Conservation (phyloP, 2,888 invertebrate genomes). For the Steinernema scapterisci region DNA sequence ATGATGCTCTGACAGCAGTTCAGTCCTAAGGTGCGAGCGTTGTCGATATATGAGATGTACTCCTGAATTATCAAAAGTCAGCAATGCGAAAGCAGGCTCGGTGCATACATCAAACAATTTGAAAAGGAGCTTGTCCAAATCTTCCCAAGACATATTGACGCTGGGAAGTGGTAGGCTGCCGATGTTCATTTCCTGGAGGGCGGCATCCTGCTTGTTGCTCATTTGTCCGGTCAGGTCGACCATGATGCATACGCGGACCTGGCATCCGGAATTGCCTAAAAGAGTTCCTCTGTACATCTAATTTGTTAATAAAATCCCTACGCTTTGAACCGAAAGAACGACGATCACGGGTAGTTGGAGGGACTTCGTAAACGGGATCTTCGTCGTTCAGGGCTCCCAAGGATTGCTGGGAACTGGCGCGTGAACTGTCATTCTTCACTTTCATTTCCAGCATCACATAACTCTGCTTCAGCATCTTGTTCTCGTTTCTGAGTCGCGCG, state of each 20-base stretch:
- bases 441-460: slow-evolving; percentile 89
- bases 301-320: neutral
- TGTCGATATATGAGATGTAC: slow-evolving; percentile 88
- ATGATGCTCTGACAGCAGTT: slow-evolving; percentile 82
- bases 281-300: neutral
- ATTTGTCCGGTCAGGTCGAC: slow-evolving; percentile 53
- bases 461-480: slow-evolving; percentile 93
- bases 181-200: slow-evolving; percentile 54
- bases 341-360: slow-evolving; percentile 42
- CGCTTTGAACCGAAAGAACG: slow-evolving; percentile 18
- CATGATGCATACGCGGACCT: slow-evolving; percentile 11
- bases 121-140: slow-evolving; percentile 55
- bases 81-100: no score
- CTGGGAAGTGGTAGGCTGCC: slow-evolving; percentile 55
- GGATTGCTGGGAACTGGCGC: slow-evolving; percentile 61
- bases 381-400: slow-evolving; percentile 55
- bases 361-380: slow-evolving; percentile 54
- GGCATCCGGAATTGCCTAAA: slow-evolving; percentile 26
- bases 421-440: slow-evolving; percentile 73
- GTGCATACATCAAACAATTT: slow-evolving; percentile 49
- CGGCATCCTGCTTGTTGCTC: slow-evolving; percentile 43
- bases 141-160: slow-evolving; percentile 51
- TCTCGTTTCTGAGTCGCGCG: slow-evolving; percentile 87
- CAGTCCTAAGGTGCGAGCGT: slow-evolving; percentile 83
- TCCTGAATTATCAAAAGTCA: slow-evolving; percentile 72